Evolutionary conservation across 2,797 vertebrate genomes (phyloP).

Genomic region (Spatula versicolor): DNA sequence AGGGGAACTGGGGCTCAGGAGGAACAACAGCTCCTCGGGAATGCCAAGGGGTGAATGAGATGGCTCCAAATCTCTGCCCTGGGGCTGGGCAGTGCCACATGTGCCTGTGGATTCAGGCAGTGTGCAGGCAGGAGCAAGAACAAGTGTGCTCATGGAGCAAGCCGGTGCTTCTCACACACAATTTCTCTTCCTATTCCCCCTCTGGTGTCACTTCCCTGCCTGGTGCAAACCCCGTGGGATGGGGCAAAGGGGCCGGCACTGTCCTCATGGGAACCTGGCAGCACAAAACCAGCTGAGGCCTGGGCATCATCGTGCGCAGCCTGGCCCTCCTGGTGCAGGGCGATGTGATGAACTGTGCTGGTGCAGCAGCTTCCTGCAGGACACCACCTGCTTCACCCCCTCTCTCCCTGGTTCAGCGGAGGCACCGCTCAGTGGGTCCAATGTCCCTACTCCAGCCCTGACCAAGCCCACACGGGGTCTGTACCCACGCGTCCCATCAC

Average conservation of each 20-base stretch:
- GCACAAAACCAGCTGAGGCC: rapidly evolving
- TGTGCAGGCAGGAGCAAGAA: neutral
- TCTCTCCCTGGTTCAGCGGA: neutral
- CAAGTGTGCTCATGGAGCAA: neutral
- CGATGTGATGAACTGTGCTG: rapidly evolving
- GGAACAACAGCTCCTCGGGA: too few relatives aligned
- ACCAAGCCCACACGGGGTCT: neutral
- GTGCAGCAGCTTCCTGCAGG: neutral
- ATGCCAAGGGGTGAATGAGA: neutral
- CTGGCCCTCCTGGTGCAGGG: rapidly evolving
- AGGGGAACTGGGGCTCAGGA: neutral
- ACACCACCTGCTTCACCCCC: neutral
- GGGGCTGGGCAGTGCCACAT: neutral
- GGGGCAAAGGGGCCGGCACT: neutral
- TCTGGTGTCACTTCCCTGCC: neutral
- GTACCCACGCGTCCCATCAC: neutral
- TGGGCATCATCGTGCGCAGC: rapidly evolving
- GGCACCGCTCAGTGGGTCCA: neutral
- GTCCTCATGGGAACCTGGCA: neutral
- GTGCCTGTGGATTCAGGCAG: neutral
- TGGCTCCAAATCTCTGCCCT: neutral
- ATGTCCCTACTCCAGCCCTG: neutral
- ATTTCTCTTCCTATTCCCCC: neutral
- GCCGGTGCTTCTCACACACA: too few relatives aligned
- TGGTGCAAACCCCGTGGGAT: neutral